Evolutionary conservation across 2,888 invertebrate species (phyloP).

Genomic region (Catonia carolina): DNA sequence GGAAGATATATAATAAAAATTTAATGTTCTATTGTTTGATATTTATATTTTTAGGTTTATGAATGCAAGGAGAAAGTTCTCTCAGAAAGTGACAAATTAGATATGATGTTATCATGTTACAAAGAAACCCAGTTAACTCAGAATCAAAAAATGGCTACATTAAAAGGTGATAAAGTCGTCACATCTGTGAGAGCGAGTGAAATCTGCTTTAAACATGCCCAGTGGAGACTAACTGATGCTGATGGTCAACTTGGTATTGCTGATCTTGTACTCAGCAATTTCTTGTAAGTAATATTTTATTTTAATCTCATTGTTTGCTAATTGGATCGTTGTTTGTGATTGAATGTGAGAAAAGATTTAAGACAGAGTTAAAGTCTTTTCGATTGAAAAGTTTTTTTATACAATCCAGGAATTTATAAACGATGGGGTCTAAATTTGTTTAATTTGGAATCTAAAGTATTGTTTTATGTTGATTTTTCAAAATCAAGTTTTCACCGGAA

Average conservation of each 20-base stretch:
- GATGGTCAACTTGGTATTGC: conserved; percentile 98
- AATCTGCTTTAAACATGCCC: conserved; percentile 97
- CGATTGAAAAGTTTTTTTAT: too few species aligned
- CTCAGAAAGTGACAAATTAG: conserved; percentile 84
- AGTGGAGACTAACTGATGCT: conserved; percentile 95
- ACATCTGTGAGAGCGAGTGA: conserved; percentile 76
- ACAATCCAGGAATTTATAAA: too few species aligned
- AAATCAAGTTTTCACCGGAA: too few species aligned
- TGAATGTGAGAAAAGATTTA: too few species aligned
- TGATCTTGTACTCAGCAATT: conserved; percentile 90
- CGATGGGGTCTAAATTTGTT: too few species aligned
- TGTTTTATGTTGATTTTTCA: too few species aligned
- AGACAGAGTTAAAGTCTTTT: too few species aligned
- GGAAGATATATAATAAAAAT: too few species aligned
- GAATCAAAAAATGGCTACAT: conserved; percentile 52
- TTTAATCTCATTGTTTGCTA: too few species aligned
- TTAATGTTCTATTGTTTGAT: too few species aligned
- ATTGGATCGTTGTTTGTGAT: too few species aligned
- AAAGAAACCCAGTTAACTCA: conserved; percentile 66
- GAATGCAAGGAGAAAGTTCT: conserved; percentile 85
- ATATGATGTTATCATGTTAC: conserved; percentile 91
- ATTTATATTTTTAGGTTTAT: conserved; percentile 55
- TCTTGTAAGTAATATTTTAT: conserved; percentile 57
- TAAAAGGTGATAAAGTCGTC: conserved; percentile 61
- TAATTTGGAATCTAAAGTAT: too few species aligned